These are phyloP conservation scores for Proctacanthus coquilletti DNA, from an alignment of 1,140 invertebrate genomes.

Conservation along the genomic window DNA sequence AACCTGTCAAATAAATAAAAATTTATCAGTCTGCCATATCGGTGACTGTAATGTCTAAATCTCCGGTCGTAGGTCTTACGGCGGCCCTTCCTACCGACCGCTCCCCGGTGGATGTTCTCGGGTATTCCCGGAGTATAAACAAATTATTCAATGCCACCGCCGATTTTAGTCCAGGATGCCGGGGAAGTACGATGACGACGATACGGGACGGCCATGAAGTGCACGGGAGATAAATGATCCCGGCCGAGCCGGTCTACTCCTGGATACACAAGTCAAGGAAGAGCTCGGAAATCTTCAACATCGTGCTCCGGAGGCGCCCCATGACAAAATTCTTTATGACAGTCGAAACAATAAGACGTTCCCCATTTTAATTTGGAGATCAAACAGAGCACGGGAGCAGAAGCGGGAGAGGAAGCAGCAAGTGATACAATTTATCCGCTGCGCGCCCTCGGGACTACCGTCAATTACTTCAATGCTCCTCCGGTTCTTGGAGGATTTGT, in stretches of 20 bases:
- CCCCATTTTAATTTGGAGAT: background rate
- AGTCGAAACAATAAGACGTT: background rate
- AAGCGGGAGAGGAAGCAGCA: no score
- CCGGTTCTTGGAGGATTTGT: background rate
- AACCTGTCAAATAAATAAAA: constrained; percentile 1
- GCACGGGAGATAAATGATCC: background rate
- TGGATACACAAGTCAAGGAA: background rate
- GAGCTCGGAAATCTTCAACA: background rate
- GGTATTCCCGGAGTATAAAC: background rate
- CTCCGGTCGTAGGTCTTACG: background rate
- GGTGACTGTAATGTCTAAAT: constrained; percentile 1
- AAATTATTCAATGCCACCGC: constrained; percentile 1
- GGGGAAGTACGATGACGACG: background rate
- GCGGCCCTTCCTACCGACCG: no score
- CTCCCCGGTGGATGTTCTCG: no score
- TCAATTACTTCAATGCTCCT: background rate
- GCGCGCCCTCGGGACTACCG: no score
- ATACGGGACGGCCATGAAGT: background rate
- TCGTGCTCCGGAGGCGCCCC: background rate
- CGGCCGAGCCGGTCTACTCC: background rate
- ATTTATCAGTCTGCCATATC: background rate
- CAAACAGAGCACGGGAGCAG: no score
- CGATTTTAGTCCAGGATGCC: background rate
- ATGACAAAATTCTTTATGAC: background rate
- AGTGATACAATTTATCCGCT: no score